Conservation (phyloP, 1,140 invertebrate species). For the Sycophaga agraensis region DNA sequence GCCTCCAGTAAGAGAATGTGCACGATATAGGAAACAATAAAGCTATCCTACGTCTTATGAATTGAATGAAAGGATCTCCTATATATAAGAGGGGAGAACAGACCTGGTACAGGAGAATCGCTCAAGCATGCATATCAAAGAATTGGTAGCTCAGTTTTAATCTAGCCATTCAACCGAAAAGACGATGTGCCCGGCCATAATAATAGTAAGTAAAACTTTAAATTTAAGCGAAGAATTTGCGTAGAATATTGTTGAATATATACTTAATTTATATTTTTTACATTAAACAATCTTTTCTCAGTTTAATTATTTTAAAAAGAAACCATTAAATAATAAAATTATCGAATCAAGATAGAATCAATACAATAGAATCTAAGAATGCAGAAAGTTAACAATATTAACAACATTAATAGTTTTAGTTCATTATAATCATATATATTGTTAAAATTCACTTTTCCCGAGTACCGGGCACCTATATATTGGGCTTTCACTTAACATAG, state of each 20-base stretch:
- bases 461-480: neutral
- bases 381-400: too few species aligned
- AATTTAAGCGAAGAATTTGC: neutral
- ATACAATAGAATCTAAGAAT: too few species aligned
- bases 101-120: conserved; percentile 1
- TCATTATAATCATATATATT: too few species aligned
- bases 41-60: neutral
- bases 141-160: conserved; percentile 13
- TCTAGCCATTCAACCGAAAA: conserved; percentile 13
- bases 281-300: neutral
- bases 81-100: conserved; percentile 9
- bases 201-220: neutral
- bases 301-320: too few species aligned
- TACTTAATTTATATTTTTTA: too few species aligned
- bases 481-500: conserved; percentile 20
- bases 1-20: too few species aligned
- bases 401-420: too few species aligned
- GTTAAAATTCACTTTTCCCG: neutral
- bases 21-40: conserved; percentile 11
- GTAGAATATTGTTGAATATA: neutral
- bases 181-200: conserved; percentile 11
- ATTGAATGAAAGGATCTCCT: conserved; percentile 1
- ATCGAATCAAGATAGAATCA: too few species aligned
- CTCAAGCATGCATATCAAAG: conserved; percentile 11
- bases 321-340: too few species aligned